Base-by-base conservation (phyloP, 2,888 invertebrate species). In the Trypoxylon attenuatum region DNA sequence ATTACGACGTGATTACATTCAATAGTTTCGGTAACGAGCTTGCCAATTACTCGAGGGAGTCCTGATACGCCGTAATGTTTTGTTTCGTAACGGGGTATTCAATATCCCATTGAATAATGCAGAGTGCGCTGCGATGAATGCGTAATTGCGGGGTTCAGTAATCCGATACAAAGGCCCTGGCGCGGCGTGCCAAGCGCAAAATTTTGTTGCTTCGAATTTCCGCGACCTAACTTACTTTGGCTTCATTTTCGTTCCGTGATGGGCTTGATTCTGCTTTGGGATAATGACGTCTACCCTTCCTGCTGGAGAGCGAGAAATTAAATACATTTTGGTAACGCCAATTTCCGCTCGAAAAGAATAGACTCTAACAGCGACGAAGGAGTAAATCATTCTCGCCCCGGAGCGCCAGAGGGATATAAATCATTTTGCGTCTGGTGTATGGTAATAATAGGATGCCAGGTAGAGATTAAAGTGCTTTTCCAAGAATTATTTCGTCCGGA, bases 131-230 rank as follows among this genome's bases (percentile, higher is more conserved):
- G 29, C 46, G 54, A 42, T 46, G 61, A 61, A 46, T 58, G 59
- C 54, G 51, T 69, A 69, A 73, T 73, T 73, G 65, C 66, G 62
- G 66, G 66, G 59, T 66, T n/a, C 27, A 47, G 72, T 70, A 69
- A 72, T 33, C 13, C 18, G 66, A 73, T 52, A 58, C 52, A 13
- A 10, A 33, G 33, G n/a, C 10, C 13, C 33, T 4, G 33, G 33
- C 13, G 23, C 5, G 43, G 43, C 42, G 5, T 6, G 46, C 19
- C 15, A 27, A 18, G 41, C 16, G 23, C 15, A 46, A 59, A 56
- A 61, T 57, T 57, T 68, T 38, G 39, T 22, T 22, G 33, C 39
- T 51, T 54, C 33, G 49, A 13, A 5, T 33, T 33, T 33, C 33
- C 33, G 33, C 13, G 33, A 10, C 33, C n/a, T 33, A 33, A 33